Percentiles rank a stretch among this genome's conserved stretches.
Evolutionary conservation across 2,888 invertebrate genomes (phyloP).

Genomic region (Trichogramma dendrolimi): DNA sequence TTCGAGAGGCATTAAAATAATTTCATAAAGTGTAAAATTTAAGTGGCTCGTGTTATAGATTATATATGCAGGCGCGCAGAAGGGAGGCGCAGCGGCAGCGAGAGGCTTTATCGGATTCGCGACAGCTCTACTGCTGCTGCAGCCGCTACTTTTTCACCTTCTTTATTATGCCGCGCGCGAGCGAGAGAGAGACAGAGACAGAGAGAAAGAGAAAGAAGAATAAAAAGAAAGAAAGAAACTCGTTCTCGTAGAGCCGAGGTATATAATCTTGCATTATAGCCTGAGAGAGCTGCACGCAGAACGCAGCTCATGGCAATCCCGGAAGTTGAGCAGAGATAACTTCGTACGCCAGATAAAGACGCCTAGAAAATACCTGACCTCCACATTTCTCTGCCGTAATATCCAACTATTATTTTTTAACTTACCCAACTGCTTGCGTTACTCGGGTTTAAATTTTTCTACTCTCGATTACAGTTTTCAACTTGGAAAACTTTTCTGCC

Average conservation of each 20-base stretch:
- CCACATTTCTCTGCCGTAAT: slow-evolving; percentile 23
- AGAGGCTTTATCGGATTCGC: slow-evolving; percentile 15
- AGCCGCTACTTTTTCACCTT: slow-evolving; percentile 20
- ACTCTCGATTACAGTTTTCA: not conserved
- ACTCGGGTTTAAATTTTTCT: slow-evolving; percentile 7
- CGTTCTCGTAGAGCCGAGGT: slow-evolving; percentile 9
- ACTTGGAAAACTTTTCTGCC: slow-evolving; percentile 2
- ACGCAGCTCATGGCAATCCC: slow-evolving; percentile 15
- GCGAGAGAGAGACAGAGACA: slow-evolving; percentile 1
- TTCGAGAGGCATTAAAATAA: slow-evolving; percentile 24
- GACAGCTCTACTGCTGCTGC: not conserved
- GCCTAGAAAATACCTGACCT: slow-evolving; percentile 30
- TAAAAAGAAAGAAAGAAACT: slow-evolving; percentile 5
- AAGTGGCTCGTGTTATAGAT: slow-evolving; percentile 26
- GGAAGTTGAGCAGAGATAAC: slow-evolving; percentile 25
- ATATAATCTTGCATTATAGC: not conserved
- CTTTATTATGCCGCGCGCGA: slow-evolving; percentile 7
- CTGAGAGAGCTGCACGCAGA: not conserved
- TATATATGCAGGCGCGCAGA: not conserved
- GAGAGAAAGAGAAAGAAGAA: slow-evolving; percentile 1
- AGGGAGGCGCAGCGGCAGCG: too few species aligned
- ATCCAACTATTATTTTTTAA: slow-evolving; percentile 17
- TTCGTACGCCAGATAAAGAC: slow-evolving; percentile 33
- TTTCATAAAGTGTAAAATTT: slow-evolving; percentile 29
- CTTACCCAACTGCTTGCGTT: not conserved